These are phyloP conservation scores for Microctonus aethiopoides DNA, from an alignment of 2,888 invertebrate genomes.

Conservation along the genomic window DNA sequence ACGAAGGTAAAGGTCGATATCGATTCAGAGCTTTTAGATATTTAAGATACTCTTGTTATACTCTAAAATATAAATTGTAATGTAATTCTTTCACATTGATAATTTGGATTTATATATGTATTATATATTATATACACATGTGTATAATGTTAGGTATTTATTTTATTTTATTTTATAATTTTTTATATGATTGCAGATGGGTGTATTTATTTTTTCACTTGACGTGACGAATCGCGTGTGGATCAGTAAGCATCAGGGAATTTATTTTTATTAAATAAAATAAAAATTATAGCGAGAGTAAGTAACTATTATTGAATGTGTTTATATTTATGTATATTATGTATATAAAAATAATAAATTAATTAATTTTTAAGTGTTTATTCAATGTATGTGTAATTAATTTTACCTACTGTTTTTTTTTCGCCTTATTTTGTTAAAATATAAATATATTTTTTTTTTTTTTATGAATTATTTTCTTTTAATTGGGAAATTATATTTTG, in stretches of 20 bases:
- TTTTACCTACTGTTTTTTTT: slow-evolving; percentile 6
- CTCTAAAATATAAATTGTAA: too few species aligned
- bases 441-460: not conserved
- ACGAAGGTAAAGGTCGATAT: slow-evolving; percentile 36
- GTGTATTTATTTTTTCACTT: slow-evolving; percentile 18
- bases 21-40: slow-evolving; percentile 6
- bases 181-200: not conserved
- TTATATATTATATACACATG: too few species aligned
- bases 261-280: slow-evolving; percentile 25
- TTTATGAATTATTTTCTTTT: not conserved
- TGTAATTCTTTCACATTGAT: too few species aligned
- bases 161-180: slow-evolving; percentile 3
- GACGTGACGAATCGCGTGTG: slow-evolving; percentile 34
- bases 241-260: slow-evolving; percentile 8
- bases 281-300: slow-evolving; percentile 13
- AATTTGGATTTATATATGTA: too few species aligned
- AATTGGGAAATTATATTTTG: not conserved
- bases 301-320: slow-evolving; percentile 20
- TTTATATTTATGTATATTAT: not conserved
- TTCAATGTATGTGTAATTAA: slow-evolving; percentile 6
- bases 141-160: too few species aligned
- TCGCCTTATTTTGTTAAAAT: not conserved
- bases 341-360: not conserved
- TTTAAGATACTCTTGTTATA: too few species aligned
- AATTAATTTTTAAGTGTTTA: slow-evolving; percentile 11